These are phyloP conservation scores for Holothuria glaberrima DNA, from an alignment of 35 echinoderm and acorn worm species.

Conservation along the genomic window DNA sequence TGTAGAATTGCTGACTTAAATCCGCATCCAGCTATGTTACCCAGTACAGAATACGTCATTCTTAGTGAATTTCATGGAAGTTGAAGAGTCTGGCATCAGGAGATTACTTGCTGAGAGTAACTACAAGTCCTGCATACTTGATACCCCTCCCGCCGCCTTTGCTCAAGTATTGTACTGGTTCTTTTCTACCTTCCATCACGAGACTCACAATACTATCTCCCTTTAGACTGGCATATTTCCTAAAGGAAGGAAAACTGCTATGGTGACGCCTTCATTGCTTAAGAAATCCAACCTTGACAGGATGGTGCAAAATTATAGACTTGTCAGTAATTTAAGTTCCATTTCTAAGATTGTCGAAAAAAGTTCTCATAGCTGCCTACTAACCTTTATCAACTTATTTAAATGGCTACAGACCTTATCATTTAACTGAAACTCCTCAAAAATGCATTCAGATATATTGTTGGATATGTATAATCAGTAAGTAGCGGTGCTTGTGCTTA, in stretches of 20 bases:
- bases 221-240: constrained; percentile 8
- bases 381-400: neutral
- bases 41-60: too few relatives aligned
- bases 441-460: constrained; percentile 29
- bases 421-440: constrained; percentile 23
- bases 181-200: neutral
- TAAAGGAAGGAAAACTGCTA: constrained; percentile 1
- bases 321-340: too few relatives aligned
- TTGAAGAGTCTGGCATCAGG: too few relatives aligned
- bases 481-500: constrained; percentile 20
- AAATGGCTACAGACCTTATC: neutral
- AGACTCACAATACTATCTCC: constrained; percentile 1
- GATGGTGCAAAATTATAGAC: neutral
- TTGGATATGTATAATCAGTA: neutral
- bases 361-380: neutral
- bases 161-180: neutral
- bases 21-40: too few relatives aligned
- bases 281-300: neutral
- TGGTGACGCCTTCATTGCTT: neutral
- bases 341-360: constrained; percentile 10
- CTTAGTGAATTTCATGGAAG: too few relatives aligned
- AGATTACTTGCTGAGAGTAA: too few relatives aligned
- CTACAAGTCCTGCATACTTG: too few relatives aligned
- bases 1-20: too few relatives aligned
- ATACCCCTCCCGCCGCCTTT: neutral